A percentile compares a stretch with the other conserved stretches of the same genome.
Evolutionary conservation across 2,113 vertebrate genomes (phyloP).

Genomic region (Aspidoscelis tigris): DNA sequence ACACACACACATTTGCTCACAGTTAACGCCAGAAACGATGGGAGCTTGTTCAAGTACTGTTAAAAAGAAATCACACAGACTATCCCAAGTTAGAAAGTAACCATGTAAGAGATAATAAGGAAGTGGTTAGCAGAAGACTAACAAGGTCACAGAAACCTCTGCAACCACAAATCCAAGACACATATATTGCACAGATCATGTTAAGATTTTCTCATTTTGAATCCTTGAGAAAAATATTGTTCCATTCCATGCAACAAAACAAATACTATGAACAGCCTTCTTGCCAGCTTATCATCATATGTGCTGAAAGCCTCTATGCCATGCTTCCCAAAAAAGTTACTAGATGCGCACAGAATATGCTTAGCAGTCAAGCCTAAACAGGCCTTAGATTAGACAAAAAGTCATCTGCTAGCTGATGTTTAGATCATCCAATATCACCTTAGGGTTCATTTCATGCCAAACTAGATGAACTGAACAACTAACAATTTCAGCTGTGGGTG

Average conservation of each 20-base stretch:
- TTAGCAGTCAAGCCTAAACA: constrained; percentile 14
- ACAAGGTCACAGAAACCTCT: not conserved
- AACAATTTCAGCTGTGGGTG: not conserved
- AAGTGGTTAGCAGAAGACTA: not conserved
- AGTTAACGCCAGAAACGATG: too few relatives aligned
- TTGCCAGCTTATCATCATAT: not conserved
- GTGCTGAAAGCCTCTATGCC: not conserved
- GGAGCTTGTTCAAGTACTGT: too few relatives aligned
- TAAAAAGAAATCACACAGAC: too few relatives aligned
- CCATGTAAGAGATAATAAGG: too few relatives aligned
- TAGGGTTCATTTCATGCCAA: not conserved
- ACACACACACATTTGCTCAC: too few relatives aligned
- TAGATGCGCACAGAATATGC: not conserved
- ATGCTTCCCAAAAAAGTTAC: not conserved
- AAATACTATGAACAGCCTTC: not conserved
- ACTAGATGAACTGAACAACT: not conserved
- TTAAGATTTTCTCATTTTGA: not conserved
- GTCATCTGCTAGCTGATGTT: not conserved
- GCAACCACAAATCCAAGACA: not conserved
- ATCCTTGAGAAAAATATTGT: not conserved
- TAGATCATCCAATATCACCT: constrained; percentile 5
- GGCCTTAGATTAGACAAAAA: not conserved
- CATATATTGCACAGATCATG: not conserved
- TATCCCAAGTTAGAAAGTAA: too few relatives aligned
- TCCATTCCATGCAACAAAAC: not conserved